phyloP scores from a whole-genome alignment of 2,888 invertebrate genomes.

The Dryococelus australis region DNA sequence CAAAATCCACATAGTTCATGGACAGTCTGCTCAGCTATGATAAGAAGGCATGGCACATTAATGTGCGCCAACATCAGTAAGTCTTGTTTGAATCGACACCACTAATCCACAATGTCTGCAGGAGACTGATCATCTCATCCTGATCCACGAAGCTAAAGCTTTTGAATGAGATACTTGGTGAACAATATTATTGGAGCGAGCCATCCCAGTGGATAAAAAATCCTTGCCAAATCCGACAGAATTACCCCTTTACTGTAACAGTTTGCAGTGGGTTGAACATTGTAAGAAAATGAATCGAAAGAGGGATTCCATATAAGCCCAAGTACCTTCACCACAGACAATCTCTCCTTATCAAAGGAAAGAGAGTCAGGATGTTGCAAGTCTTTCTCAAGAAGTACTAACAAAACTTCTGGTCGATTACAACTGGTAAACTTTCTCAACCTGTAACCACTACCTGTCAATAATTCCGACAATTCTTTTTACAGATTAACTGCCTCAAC shows the following conservation, averaged over 20 bases:
- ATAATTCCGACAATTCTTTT: not conserved
- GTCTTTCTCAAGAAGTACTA: not conserved
- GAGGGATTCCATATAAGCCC: not conserved
- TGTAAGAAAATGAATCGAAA: not conserved
- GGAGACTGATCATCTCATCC: not conserved
- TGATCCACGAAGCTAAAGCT: not conserved
- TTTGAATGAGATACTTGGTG: not conserved
- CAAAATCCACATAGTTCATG: not conserved
- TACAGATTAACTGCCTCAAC: not conserved
- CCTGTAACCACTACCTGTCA: not conserved
- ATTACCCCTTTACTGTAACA: not conserved
- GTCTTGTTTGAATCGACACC: not conserved
- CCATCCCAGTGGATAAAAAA: not conserved
- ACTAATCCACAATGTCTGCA: not conserved
- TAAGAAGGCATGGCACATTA: not conserved
- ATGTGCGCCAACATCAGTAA: not conserved
- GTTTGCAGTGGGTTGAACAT: not conserved
- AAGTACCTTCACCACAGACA: not conserved
- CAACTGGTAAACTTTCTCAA: not conserved
- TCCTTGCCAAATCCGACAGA: not conserved
- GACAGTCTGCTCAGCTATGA: not conserved
- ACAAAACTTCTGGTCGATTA: not conserved
- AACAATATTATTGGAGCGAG: not conserved
- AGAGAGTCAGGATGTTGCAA: not conserved
- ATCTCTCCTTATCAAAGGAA: not conserved